A percentile compares a stretch with the other conserved stretches of the same genome.
phyloP scores from a whole-genome alignment of 2,797 vertebrate species.

The Pangasius krempfi region DNA sequence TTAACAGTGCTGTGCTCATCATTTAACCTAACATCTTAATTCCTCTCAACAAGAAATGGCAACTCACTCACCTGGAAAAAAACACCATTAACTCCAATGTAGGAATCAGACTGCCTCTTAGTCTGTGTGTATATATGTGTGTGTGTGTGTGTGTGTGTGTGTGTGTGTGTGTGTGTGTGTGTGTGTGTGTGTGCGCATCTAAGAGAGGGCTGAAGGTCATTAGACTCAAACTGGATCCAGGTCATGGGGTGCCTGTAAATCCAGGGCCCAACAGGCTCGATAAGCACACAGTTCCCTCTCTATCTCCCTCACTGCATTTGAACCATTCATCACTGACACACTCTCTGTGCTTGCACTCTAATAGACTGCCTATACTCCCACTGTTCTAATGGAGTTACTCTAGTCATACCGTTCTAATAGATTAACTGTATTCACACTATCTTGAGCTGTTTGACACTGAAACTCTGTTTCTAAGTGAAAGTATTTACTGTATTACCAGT shows the following conservation, averaged over 20 bases:
- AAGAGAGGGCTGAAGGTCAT: constrained; percentile 67
- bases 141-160: constrained; percentile 36
- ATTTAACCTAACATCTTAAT: constrained; percentile 87
- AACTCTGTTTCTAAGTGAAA: background rate
- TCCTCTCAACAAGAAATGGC: constrained; percentile 63
- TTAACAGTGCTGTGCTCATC: constrained; percentile 54
- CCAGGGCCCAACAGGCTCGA: constrained; percentile 68
- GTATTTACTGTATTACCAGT: background rate
- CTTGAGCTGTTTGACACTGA: background rate
- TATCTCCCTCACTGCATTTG: constrained; percentile 56
- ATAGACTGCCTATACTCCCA: constrained; percentile 46
- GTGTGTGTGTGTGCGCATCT: constrained; percentile 15
- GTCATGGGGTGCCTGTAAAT: constrained; percentile 73
- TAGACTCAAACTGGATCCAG: constrained; percentile 72
- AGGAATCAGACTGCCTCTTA: constrained; percentile 60
- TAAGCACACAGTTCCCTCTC: constrained; percentile 64
- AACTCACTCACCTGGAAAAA: constrained; percentile 85
- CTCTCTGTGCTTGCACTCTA: constrained; percentile 48
- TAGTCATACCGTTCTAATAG: constrained; percentile 32
- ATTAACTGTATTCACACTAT: constrained; percentile 21
- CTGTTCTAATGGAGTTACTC: constrained; percentile 55
- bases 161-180: constrained; percentile 44
- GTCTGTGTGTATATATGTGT: constrained; percentile 25
- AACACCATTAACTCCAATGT: constrained; percentile 77
- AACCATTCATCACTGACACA: constrained; percentile 61